Conservation (phyloP, 2,888 invertebrate genomes). For the Lasioglossum morio region DNA sequence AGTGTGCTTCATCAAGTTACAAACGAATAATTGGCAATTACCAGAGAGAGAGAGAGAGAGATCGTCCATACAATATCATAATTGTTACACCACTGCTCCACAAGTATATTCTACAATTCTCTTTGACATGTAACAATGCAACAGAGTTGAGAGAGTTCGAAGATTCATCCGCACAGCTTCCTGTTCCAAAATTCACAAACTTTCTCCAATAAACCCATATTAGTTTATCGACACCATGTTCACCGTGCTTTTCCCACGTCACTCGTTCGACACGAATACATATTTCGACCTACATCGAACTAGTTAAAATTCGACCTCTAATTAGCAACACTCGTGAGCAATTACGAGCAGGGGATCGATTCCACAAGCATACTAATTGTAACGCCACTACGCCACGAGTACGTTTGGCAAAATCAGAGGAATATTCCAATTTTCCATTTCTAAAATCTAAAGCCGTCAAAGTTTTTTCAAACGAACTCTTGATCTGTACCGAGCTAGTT, state of each 20-base stretch:
- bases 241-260: not conserved
- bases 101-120: not conserved
- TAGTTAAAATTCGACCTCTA: slow-evolving; percentile 6
- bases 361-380: not conserved
- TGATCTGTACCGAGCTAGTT: not conserved
- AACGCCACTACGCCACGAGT: not conserved
- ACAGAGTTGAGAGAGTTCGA: slow-evolving; percentile 1
- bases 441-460: not conserved
- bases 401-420: not conserved
- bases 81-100: not conserved
- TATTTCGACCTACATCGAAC: slow-evolving; percentile 2
- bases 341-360: not conserved
- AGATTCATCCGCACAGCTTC: not conserved
- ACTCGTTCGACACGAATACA: not conserved
- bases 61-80: not conserved
- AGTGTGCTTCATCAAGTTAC: not conserved
- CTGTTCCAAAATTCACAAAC: not conserved
- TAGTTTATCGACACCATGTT: not conserved
- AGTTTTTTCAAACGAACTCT: not conserved
- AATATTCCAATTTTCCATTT: not conserved
- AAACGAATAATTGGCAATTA: slow-evolving; percentile 6
- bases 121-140: not conserved
- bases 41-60: not conserved
- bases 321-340: slow-evolving; percentile 4
- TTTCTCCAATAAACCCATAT: slow-evolving; percentile 2